Conservation (phyloP, 2,113 vertebrate species). For the Oostethus manadensis region DNA sequence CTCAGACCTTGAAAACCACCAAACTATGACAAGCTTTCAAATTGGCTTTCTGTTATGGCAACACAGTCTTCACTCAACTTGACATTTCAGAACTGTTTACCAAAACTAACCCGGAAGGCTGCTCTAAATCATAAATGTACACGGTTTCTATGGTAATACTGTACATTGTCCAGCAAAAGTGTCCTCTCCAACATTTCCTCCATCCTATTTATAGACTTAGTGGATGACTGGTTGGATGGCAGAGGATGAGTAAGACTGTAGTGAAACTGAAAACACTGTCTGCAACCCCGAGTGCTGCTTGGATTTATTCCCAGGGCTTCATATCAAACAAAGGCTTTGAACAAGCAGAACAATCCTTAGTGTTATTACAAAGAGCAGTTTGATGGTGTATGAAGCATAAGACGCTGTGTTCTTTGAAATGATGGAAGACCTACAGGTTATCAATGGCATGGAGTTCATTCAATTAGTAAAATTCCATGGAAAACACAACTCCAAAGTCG, state of each 20-base stretch:
- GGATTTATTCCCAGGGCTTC: slow-evolving; percentile 8
- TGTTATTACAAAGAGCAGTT: slow-evolving; percentile 5
- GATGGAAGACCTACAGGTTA: slow-evolving; percentile 15
- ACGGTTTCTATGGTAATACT: slow-evolving; percentile 60
- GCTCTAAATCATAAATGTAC: slow-evolving; percentile 15
- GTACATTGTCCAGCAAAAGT: slow-evolving; percentile 33
- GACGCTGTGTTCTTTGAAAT: slow-evolving; percentile 10
- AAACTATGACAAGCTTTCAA: slow-evolving; percentile 4
- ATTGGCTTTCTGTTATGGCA: slow-evolving; percentile 7
- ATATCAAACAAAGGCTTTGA: slow-evolving; percentile 40
- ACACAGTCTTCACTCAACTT: slow-evolving; percentile 7
- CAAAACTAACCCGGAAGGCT: slow-evolving; percentile 14
- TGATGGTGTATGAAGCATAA: slow-evolving; percentile 14
- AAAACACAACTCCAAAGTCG: no score
- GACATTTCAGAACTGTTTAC: slow-evolving; percentile 15
- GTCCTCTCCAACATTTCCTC: slow-evolving; percentile 42
- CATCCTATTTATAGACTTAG: slow-evolving; percentile 58
- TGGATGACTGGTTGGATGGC: slow-evolving; percentile 31
- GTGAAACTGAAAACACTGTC: slow-evolving; percentile 48
- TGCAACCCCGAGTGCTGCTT: slow-evolving; percentile 12
- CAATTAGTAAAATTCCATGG: no score
- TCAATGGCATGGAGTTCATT: not conserved
- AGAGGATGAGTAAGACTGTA: slow-evolving; percentile 44
- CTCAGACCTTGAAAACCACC: slow-evolving; percentile 3
- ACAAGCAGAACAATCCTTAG: slow-evolving; percentile 3